A percentile compares a stretch with the other conserved stretches of the same genome.
These are phyloP conservation scores for Tapirus terrestris DNA, from an alignment of 2,113 vertebrate genomes.

Conservation along the genomic window DNA sequence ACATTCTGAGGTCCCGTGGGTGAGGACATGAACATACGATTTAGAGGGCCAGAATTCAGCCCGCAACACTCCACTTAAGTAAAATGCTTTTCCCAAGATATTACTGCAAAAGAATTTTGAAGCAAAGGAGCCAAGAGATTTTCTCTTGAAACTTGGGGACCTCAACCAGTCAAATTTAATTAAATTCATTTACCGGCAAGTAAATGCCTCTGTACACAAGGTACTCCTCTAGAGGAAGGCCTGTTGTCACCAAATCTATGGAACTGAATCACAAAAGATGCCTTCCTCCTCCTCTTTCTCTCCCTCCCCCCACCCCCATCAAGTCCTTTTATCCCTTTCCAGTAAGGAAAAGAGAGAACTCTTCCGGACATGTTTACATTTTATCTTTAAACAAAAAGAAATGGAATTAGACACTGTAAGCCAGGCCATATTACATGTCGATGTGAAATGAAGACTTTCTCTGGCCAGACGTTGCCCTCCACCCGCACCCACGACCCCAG, in stretches of 20 bases:
- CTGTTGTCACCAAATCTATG: background rate
- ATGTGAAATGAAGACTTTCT: background rate
- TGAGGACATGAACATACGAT: background rate
- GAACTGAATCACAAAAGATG: background rate
- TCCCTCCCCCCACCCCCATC: background rate
- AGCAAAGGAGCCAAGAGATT: background rate
- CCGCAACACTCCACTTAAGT: background rate
- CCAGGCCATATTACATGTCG: background rate
- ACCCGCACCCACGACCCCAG: too few relatives aligned
- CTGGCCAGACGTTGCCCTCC: background rate
- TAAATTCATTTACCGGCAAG: background rate
- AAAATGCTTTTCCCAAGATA: background rate
- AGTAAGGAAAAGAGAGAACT: background rate
- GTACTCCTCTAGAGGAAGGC: background rate
- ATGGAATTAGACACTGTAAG: background rate
- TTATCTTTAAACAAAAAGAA: constrained; percentile 1
- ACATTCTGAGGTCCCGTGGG: too few relatives aligned
- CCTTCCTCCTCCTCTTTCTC: too few relatives aligned
- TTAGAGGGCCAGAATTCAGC: accelerated
- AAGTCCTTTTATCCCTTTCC: background rate
- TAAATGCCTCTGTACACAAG: background rate
- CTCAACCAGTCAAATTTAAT: background rate
- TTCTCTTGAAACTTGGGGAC: constrained; percentile 11
- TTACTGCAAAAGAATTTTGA: background rate
- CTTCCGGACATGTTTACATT: background rate